A percentile compares a stretch with the other conserved stretches of the same genome.
These are phyloP conservation scores for Zapus hudsonius DNA, from an alignment of 2,113 vertebrate species.

Conservation along the genomic window DNA sequence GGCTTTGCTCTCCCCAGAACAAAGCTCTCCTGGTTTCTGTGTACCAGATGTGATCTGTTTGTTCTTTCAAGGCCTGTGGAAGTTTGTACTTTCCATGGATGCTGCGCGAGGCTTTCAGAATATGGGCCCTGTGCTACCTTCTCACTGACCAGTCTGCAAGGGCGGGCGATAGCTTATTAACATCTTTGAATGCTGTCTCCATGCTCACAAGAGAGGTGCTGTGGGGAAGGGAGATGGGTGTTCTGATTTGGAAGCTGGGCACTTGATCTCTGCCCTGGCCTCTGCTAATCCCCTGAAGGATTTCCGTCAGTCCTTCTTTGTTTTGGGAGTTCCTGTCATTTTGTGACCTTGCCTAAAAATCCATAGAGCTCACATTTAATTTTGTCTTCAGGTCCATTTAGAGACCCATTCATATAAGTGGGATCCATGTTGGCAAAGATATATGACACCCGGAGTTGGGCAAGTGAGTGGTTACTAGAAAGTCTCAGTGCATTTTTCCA, in stretches of 20 bases:
- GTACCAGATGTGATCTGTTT: background rate
- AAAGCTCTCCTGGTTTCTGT: background rate
- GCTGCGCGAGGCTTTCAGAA: background rate
- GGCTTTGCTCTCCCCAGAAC: background rate
- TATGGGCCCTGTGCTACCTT: background rate
- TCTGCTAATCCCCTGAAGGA: background rate
- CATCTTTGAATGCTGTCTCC: no score
- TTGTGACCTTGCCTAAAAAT: background rate
- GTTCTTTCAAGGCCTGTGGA: constrained; percentile 7
- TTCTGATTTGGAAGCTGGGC: background rate
- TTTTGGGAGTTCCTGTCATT: background rate
- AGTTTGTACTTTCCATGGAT: background rate
- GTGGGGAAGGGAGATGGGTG: background rate
- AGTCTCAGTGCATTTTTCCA: constrained; percentile 8
- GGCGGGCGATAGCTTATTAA: background rate
- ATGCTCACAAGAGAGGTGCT: background rate
- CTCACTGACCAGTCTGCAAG: background rate
- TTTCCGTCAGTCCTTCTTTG: background rate
- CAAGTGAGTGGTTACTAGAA: constrained; percentile 49
- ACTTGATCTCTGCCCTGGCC: background rate
- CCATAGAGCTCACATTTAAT: background rate
- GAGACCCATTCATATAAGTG: background rate
- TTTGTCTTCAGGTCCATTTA: background rate
- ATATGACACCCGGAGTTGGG: background rate
- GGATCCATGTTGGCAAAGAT: constrained; percentile 36